phyloP scores from a whole-genome alignment of 2,797 vertebrate genomes.

The Xenentodon cancila region DNA sequence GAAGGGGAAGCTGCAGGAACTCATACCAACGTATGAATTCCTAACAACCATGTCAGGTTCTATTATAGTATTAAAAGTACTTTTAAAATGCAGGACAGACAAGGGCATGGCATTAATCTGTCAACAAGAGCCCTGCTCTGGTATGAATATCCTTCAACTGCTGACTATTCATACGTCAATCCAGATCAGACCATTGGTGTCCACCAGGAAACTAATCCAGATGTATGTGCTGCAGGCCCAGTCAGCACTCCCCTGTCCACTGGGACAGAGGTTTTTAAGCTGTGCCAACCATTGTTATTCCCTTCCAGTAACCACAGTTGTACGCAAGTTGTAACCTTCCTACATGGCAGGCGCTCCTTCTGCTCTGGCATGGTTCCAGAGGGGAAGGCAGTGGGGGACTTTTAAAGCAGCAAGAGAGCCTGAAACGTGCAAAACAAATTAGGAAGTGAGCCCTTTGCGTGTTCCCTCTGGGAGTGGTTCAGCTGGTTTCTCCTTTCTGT shows the following conservation, averaged over 20 bases:
- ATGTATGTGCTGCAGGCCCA: constrained; percentile 72
- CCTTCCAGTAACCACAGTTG: constrained; percentile 77
- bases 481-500: constrained; percentile 58
- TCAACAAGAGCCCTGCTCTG: constrained; percentile 59
- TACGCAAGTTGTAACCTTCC: constrained; percentile 83
- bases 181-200: constrained; percentile 68
- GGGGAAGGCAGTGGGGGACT: constrained; percentile 61
- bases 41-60: constrained; percentile 39
- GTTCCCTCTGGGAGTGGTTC: constrained; percentile 70
- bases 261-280: constrained; percentile 78
- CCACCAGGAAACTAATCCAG: constrained; percentile 82
- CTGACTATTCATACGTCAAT: constrained; percentile 75
- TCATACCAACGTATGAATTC: constrained; percentile 11
- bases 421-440: constrained; percentile 75
- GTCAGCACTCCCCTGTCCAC: constrained; percentile 67
- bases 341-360: constrained; percentile 63
- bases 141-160: constrained; percentile 74
- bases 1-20: constrained; percentile 2
- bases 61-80: constrained; percentile 56
- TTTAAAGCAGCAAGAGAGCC: constrained; percentile 60
- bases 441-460: constrained; percentile 69
- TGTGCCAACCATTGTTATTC: constrained; percentile 85
- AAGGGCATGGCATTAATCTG: constrained; percentile 61
- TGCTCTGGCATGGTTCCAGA: constrained; percentile 74
- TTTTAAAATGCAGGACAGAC: constrained; percentile 43